Evolutionary conservation across 2,113 vertebrate genomes (phyloP).

Genomic region (Dicerorhinus sumatrensis): DNA sequence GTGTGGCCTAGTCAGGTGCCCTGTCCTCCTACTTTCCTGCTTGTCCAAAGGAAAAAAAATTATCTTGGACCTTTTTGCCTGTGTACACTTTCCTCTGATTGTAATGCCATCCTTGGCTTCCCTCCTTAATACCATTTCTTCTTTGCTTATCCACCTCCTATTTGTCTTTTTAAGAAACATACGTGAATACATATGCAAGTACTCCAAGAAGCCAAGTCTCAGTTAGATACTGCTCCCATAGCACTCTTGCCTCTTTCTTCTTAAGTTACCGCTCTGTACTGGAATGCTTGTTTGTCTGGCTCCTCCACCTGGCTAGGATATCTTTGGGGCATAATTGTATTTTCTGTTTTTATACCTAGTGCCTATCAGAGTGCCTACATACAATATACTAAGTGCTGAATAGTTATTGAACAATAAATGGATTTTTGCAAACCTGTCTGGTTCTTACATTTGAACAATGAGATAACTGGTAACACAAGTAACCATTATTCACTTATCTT

Average conservation of each 20-base stretch:
- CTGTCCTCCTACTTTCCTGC: neutral
- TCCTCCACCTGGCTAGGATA: neutral
- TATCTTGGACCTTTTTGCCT: neutral
- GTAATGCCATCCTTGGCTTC: neutral
- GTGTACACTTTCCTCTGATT: neutral
- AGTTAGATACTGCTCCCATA: neutral
- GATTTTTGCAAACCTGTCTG: neutral
- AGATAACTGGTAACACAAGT: neutral
- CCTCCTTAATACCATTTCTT: neutral
- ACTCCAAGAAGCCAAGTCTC: neutral
- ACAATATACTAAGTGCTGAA: neutral
- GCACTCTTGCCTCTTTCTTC: neutral
- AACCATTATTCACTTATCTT: no score
- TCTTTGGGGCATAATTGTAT: neutral
- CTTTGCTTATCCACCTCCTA: neutral
- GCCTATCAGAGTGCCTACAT: neutral
- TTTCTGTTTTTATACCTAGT: slow-evolving; percentile 1
- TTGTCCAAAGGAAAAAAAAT: neutral
- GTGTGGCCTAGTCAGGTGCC: neutral
- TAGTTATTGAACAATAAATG: neutral
- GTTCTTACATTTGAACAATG: neutral
- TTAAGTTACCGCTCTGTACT: neutral
- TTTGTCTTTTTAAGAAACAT: slow-evolving; percentile 39
- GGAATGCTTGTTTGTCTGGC: neutral
- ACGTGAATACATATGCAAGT: neutral